Evolutionary conservation across 2,888 invertebrate species (phyloP).

Genomic region (Microdon myrmicae): DNA sequence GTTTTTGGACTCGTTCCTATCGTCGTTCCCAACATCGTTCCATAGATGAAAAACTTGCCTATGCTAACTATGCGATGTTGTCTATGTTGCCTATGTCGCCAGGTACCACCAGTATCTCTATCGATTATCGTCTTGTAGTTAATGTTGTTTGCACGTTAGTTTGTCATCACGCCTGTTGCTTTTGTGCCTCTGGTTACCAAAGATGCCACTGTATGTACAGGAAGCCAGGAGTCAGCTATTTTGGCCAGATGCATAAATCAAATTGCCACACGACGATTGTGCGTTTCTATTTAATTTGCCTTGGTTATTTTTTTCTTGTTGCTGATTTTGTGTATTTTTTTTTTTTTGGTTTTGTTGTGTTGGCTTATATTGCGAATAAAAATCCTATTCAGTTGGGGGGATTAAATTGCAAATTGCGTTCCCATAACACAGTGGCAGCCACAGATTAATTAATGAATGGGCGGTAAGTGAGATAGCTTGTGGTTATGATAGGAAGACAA

Average conservation of each 20-base stretch:
- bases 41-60: too few species aligned
- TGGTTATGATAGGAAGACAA: too few species aligned
- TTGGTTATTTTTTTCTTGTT: background rate
- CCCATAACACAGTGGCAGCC: slow-evolving; percentile 9
- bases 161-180: slow-evolving; percentile 12
- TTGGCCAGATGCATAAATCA: slow-evolving; percentile 36
- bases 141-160: slow-evolving; percentile 24
- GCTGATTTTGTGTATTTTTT: too few species aligned
- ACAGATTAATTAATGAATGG: too few species aligned
- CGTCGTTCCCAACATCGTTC: slow-evolving; percentile 4
- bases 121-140: slow-evolving; percentile 24
- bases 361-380: slow-evolving; percentile 37
- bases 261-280: slow-evolving; percentile 11
- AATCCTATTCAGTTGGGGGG: slow-evolving; percentile 37
- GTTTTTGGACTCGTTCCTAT: background rate
- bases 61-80: too few species aligned
- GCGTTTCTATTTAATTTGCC: background rate
- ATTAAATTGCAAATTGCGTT: slow-evolving; percentile 29
- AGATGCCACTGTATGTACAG: slow-evolving; percentile 25
- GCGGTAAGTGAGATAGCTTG: too few species aligned
- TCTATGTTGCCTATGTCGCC: slow-evolving; percentile 3
- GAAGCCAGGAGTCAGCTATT: slow-evolving; percentile 38
- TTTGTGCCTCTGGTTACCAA: slow-evolving; percentile 9
- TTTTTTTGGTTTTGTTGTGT: too few species aligned
- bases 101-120: too few species aligned